Percentiles rank a stretch among this genome's conserved stretches.
phyloP scores from a whole-genome alignment of 2,113 vertebrate species.

The Centropus bengalensis region DNA sequence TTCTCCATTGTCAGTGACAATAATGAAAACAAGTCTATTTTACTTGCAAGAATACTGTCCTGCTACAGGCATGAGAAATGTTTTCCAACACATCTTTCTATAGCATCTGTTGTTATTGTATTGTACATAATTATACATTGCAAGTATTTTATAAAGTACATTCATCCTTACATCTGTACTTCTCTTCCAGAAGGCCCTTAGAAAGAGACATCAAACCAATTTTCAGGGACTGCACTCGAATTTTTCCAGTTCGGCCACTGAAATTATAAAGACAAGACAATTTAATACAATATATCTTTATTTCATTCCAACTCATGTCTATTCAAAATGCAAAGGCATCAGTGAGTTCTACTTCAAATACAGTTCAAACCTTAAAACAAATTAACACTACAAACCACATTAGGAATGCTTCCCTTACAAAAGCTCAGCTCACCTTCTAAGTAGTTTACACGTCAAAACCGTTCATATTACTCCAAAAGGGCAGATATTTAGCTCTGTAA shows the following conservation, averaged over 20 bases:
- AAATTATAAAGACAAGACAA: constrained; percentile 52
- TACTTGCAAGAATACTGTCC: background rate
- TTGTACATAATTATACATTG: background rate
- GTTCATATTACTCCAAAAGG: background rate
- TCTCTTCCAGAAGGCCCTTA: constrained; percentile 95
- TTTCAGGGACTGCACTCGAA: constrained; percentile 93
- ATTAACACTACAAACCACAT: background rate
- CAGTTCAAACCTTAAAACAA: constrained; percentile 35
- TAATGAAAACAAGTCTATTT: background rate
- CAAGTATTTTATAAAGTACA: background rate
- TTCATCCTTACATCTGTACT: constrained; percentile 92
- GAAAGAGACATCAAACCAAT: constrained; percentile 94
- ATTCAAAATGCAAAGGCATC: background rate
- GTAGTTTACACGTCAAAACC: background rate
- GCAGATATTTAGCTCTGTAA: background rate
- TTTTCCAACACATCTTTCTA: background rate
- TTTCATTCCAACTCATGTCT: background rate
- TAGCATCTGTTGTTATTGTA: background rate
- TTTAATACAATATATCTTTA: background rate
- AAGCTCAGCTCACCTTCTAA: background rate
- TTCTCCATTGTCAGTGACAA: background rate
- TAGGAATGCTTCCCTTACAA: background rate
- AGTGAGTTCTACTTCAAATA: background rate
- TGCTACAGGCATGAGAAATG: background rate
- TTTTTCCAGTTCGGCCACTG: constrained; percentile 95